Conservation (phyloP, 2,888 invertebrate genomes). For the Camponotus fellah region DNA sequence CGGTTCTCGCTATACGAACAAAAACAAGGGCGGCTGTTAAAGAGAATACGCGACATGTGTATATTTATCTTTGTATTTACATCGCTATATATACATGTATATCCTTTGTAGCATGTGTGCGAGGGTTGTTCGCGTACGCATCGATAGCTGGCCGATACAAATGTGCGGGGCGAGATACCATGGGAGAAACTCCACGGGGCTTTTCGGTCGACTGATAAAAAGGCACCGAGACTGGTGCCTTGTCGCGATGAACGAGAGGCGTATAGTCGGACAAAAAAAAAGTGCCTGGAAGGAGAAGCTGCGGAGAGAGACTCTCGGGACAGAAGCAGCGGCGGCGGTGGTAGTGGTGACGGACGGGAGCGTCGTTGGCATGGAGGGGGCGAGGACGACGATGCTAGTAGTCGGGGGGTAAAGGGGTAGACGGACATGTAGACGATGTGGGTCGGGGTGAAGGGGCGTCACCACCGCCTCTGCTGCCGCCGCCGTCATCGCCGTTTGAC, state of each 20-base stretch:
- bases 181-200: slow-evolving; percentile 77
- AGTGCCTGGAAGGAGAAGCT: slow-evolving; percentile 76
- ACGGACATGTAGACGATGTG: slow-evolving; percentile 72
- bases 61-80: not conserved
- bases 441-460: slow-evolving; percentile 78
- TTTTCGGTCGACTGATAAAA: slow-evolving; percentile 82
- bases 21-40: slow-evolving; percentile 3
- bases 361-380: slow-evolving; percentile 66
- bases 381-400: slow-evolving; percentile 60
- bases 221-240: slow-evolving; percentile 76
- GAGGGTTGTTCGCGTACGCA: slow-evolving; percentile 18
- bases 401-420: slow-evolving; percentile 53
- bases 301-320: slow-evolving; percentile 70
- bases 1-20: slow-evolving; percentile 3
- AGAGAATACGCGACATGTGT: not conserved
- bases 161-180: slow-evolving; percentile 62
- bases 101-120: not conserved
- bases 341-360: slow-evolving; percentile 62
- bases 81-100: not conserved
- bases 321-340: slow-evolving; percentile 58
- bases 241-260: slow-evolving; percentile 76
- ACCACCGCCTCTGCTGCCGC: slow-evolving; percentile 55
- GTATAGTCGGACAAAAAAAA: slow-evolving; percentile 74
- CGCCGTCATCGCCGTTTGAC: slow-evolving; percentile 39
- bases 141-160: not conserved